Percentiles rank a stretch among this genome's conserved stretches.
Conservation (phyloP, 2,888 invertebrate genomes). For the Micropterix aruncella region DNA sequence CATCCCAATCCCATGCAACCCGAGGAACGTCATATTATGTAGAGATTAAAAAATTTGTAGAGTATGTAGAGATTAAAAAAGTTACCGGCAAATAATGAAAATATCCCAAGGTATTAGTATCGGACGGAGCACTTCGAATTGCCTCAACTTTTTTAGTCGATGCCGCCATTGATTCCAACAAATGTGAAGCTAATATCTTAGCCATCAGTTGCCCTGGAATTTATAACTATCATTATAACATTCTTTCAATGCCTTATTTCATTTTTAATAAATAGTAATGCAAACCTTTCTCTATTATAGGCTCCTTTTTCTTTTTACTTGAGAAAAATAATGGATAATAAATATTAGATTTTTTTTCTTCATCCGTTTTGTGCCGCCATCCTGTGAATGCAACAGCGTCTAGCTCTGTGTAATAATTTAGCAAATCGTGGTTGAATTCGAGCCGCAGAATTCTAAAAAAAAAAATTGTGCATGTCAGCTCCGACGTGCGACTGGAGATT, state of each 20-base stretch:
- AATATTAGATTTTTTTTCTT: neutral
- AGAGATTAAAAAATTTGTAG: too few relatives aligned
- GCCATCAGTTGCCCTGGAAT: neutral
- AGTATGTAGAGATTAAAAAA: too few relatives aligned
- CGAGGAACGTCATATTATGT: too few relatives aligned
- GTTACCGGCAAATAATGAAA: neutral
- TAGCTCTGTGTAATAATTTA: conserved; percentile 77
- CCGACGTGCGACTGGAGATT: too few relatives aligned
- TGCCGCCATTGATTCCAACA: neutral
- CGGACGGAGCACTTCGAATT: neutral
- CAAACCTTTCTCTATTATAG: too few relatives aligned
- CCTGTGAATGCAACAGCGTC: conserved; percentile 77
- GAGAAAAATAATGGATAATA: too few relatives aligned
- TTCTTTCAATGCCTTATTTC: too few relatives aligned
- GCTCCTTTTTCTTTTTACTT: too few relatives aligned
- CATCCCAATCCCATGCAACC: too few relatives aligned
- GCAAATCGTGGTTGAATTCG: conserved; percentile 70
- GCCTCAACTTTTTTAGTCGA: neutral
- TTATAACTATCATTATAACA: too few relatives aligned
- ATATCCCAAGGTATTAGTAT: neutral
- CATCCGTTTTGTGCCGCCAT: conserved; percentile 33
- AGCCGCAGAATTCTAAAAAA: conserved; percentile 56
- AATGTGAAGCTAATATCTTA: neutral
- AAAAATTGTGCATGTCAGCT: too few relatives aligned
- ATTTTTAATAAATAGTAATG: too few relatives aligned